Conservation (phyloP, 2,113 vertebrate species). For the Scatophagus argus region DNA sequence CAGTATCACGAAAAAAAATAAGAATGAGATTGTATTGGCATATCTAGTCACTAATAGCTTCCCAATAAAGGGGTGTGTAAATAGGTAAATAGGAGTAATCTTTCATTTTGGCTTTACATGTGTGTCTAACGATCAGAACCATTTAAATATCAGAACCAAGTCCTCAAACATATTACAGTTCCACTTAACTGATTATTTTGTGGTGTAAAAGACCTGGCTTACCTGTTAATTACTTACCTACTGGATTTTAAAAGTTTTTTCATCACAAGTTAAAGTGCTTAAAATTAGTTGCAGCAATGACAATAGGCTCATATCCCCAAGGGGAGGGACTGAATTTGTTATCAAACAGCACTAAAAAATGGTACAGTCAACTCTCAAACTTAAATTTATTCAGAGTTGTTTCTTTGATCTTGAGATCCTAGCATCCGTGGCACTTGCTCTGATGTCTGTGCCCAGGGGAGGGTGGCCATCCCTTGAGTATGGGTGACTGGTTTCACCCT, state of each 20-base stretch:
- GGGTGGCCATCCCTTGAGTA: slow-evolving; percentile 52
- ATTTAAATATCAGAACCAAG: neutral
- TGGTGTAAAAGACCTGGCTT: neutral
- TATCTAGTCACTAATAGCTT: neutral
- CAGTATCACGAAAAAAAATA: neutral
- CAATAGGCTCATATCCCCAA: neutral
- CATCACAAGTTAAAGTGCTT: neutral
- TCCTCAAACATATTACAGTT: neutral
- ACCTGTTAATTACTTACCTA: neutral
- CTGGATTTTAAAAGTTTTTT: neutral
- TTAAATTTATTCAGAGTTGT: slow-evolving; percentile 54
- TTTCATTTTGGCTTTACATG: neutral
- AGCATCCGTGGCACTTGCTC: slow-evolving; percentile 48
- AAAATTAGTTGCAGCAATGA: neutral
- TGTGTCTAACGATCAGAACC: too few relatives aligned
- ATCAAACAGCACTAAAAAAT: slow-evolving; percentile 1
- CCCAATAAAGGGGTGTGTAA: neutral
- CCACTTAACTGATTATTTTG: neutral
- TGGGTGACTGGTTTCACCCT: slow-evolving; percentile 49
- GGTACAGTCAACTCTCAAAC: slow-evolving; percentile 17
- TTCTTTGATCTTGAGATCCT: slow-evolving; percentile 59
- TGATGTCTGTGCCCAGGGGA: slow-evolving; percentile 60
- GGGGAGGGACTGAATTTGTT: neutral
- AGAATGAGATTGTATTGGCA: neutral
- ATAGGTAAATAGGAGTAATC: neutral